Percentiles rank a stretch among this genome's conserved stretches.
Evolutionary conservation across 2,113 vertebrate genomes (phyloP).

Genomic region (Podiceps cristatus): DNA sequence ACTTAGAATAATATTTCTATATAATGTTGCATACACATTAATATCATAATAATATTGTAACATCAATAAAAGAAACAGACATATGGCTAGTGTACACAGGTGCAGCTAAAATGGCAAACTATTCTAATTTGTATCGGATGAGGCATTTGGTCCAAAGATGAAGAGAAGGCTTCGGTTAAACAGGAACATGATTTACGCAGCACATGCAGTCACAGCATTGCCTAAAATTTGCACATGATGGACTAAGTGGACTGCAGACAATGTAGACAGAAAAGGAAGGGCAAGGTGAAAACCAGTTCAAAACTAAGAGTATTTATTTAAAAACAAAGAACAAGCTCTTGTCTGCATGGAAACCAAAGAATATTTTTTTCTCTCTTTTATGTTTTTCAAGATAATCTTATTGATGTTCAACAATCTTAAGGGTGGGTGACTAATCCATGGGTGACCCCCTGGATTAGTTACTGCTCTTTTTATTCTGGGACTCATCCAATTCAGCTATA

Average conservation of each 20-base stretch:
- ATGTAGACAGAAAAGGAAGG: neutral
- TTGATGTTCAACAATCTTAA: neutral
- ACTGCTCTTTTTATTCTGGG: neutral
- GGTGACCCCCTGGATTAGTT: neutral
- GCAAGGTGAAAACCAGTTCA: neutral
- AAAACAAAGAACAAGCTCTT: neutral
- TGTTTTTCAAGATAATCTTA: slow-evolving; percentile 18
- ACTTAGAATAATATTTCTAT: neutral
- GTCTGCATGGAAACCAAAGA: neutral
- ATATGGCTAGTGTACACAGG: rapidly evolving
- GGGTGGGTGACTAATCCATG: too few relatives aligned
- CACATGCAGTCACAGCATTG: neutral
- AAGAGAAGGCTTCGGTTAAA: neutral
- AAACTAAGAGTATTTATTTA: neutral
- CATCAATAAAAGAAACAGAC: neutral
- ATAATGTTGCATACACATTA: neutral
- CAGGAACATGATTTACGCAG: neutral
- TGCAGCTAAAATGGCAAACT: neutral
- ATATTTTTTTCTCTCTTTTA: neutral
- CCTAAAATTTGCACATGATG: neutral
- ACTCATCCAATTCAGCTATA: neutral
- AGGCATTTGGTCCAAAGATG: neutral
- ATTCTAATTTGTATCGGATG: neutral
- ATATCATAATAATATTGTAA: neutral
- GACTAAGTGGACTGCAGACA: neutral